Evolutionary conservation across 2,797 vertebrate species (phyloP), one percentile per base, ranked within the genome.

Genomic region (Premnoplex brunnescens): DNA sequence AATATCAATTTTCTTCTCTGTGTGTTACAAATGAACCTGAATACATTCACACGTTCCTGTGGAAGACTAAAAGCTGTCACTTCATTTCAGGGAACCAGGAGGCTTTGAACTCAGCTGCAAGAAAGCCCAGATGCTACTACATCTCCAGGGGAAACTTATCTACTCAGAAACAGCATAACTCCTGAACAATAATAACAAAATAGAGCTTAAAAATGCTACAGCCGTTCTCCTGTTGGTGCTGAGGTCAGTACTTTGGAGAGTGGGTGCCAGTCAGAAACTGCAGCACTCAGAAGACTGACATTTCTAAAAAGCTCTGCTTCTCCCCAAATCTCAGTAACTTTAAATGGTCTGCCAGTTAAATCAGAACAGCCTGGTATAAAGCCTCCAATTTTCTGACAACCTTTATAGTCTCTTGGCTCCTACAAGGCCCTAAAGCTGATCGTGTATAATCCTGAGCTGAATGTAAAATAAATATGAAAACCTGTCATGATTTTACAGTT

Each of bases 381-480:
- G 92, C 89, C 95, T 97, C 95, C 96, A 95, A 92, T 95, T 96
- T 97, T 96, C 93, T 97, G 96, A 96, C 94, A 97, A 96, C 94
- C 90, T 97, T 96, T 97, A 96, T 95, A 96, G 94, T 96, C 95
- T 95, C 90, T 91, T 96, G 95, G 96, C 91, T 96, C 88, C 93
- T 93, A 83, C 80, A 91, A 87, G 93, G 92, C 89, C 96, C 91
- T 96, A 94, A 93, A 97, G 89, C 94, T 96, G 91, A 97, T 96
- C 30, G 10, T 73, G 66, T 90, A 88, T 94, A 96, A 95, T 97
- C 95, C 96, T 96, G 93, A 94, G 86, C 85, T 91, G 92, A 95
- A 95, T 93, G 72, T 81, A 95, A 95, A 97, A 95, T 95, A 96
- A 97, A 96, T 93, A 97, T 18, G 7, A 96, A 97, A 97, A 95